phyloP scores from a whole-genome alignment of 2,888 invertebrate genomes.

The Cerceris rybyensis region DNA sequence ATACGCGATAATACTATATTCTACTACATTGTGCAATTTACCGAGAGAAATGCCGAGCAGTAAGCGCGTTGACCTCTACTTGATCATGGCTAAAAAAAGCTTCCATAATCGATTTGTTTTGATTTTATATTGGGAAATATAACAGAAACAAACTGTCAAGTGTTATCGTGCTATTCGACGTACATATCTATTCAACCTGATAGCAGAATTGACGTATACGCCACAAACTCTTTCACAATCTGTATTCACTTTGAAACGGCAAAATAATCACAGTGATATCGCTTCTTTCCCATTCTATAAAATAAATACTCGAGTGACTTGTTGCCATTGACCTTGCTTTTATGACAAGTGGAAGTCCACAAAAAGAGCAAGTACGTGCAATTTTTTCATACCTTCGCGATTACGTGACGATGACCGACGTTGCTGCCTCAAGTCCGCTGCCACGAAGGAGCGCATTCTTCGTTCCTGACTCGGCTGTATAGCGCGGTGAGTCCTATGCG shows the following conservation, averaged over 20 bases:
- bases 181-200: slow-evolving; percentile 2
- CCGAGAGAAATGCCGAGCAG: not conserved
- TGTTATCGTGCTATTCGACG: slow-evolving; percentile 6
- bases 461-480: too few species aligned
- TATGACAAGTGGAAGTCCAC: too few species aligned
- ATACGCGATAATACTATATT: too few species aligned
- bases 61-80: slow-evolving; percentile 2
- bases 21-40: too few species aligned
- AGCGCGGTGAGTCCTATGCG: too few species aligned
- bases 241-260: not conserved
- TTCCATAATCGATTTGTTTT: slow-evolving; percentile 3
- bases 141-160: slow-evolving; percentile 1
- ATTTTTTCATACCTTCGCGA: too few species aligned
- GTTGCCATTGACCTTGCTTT: too few species aligned
- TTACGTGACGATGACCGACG: too few species aligned
- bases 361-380: too few species aligned
- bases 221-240: slow-evolving; percentile 2
- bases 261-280: not conserved
- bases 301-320: not conserved
- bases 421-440: too few species aligned
- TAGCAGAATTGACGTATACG: not conserved
- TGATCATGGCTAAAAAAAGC: slow-evolving; percentile 2
- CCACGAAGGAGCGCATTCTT: too few species aligned
- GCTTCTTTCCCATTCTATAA: not conserved
- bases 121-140: slow-evolving; percentile 6